A percentile compares a stretch with the other conserved stretches of the same genome.
phyloP scores from a whole-genome alignment of 2,113 vertebrate genomes.

The Eidolon helvum region DNA sequence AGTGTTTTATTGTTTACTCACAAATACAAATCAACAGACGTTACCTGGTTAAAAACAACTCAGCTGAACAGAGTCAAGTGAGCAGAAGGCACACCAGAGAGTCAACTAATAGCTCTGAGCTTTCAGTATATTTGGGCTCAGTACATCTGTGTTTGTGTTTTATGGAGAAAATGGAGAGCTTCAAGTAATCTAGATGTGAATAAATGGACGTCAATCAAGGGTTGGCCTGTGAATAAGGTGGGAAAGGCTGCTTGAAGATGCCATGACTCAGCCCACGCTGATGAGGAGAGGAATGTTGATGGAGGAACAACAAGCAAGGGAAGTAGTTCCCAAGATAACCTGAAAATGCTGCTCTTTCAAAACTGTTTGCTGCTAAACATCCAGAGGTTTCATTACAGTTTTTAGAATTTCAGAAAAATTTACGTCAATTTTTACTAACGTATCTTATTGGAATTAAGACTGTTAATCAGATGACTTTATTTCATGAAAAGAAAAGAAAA shows the following conservation, averaged over 20 bases:
- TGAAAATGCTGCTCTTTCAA: not conserved
- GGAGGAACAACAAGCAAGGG: not conserved
- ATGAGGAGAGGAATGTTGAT: not conserved
- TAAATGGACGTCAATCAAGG: not conserved
- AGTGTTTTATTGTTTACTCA: not conserved
- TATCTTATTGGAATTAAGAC: not conserved
- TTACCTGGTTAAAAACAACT: not conserved
- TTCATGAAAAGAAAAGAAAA: not conserved
- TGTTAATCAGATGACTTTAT: too few relatives aligned
- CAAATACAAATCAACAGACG: not conserved
- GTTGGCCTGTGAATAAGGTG: not conserved
- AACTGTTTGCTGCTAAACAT: not conserved
- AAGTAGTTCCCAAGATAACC: not conserved
- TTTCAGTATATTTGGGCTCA: not conserved
- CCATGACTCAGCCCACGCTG: not conserved
- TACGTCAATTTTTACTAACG: not conserved
- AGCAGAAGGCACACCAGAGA: not conserved
- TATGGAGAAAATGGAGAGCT: not conserved
- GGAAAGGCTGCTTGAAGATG: not conserved
- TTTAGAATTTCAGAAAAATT: not conserved
- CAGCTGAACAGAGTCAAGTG: not conserved
- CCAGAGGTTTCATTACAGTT: not conserved
- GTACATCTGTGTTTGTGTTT: not conserved
- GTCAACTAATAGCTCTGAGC: not conserved
- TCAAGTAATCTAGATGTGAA: not conserved